These are phyloP conservation scores for Aptenodytes forsteri DNA, from an alignment of 2,113 vertebrate genomes.

Conservation along the genomic window DNA sequence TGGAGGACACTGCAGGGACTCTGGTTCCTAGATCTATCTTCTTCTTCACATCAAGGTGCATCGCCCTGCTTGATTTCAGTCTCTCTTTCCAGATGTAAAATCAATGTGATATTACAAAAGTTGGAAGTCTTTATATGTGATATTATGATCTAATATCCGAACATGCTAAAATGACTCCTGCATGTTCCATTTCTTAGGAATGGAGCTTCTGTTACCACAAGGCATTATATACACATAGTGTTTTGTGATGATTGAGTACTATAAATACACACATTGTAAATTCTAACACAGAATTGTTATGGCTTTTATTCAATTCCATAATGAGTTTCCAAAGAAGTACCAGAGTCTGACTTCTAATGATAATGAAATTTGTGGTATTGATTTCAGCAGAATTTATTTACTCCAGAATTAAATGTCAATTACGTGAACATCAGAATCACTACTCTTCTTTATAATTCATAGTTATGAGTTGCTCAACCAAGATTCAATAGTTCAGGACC, in stretches of 20 bases:
- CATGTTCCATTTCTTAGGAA: not conserved
- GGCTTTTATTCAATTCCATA: not conserved
- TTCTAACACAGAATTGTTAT: not conserved
- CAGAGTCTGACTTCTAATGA: not conserved
- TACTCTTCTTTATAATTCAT: not conserved
- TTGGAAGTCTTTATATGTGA: not conserved
- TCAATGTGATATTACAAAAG: not conserved
- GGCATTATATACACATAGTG: not conserved
- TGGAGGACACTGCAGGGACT: not conserved
- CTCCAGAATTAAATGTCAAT: not conserved
- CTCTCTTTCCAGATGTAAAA: not conserved
- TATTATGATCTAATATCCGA: not conserved
- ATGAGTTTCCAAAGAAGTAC: not conserved
- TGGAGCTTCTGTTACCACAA: not conserved
- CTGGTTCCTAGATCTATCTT: not conserved
- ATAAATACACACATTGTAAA: not conserved
- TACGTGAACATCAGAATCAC: not conserved
- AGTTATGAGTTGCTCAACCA: not conserved
- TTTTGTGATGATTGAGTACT: not conserved
- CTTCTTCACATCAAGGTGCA: not conserved
- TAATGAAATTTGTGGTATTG: not conserved
- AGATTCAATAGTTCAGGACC: not conserved
- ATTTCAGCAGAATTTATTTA: not conserved
- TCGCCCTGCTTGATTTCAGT: not conserved
- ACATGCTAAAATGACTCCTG: not conserved